Base-by-base conservation (phyloP, 2,113 vertebrate genomes). In the Esox niger region DNA sequence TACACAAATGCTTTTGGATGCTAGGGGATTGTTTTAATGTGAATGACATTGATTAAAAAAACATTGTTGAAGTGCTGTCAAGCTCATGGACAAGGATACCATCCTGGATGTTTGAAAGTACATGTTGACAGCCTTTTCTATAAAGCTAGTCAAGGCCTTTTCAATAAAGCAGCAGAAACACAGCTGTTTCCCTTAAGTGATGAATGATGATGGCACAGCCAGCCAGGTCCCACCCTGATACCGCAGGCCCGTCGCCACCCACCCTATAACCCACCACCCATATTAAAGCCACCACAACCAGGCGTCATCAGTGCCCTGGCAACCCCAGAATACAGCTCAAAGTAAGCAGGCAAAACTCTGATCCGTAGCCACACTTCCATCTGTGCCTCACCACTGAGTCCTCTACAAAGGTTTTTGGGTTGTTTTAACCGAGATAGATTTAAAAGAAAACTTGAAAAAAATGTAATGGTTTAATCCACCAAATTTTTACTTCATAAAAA, bases 181-280 rank as follows among this genome's bases (percentile, higher is more conserved):
- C 5, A 20, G n/a, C 10, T 35, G 20, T 21, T 15, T 35, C 21
- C n/a, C n/a, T 23, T n/a, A 8, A 10, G 17, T 15, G 13, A 43
- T 17, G 38, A 43, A n/a, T 33, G 59, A n/a, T n/a, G 30, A 61
- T 61, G 31, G 59, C 21, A 35, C 66, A 70, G 64, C 71, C 71
- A 72, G 66, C 64, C 70, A 9, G 68, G 81, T 79, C 78, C 79
- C 82, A 82, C 84, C 85, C 81, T 83, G 80, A 72, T 74, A 78
- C 72, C 70, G 69, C 38, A 72, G 76, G 72, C 47, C 31, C 25
- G 1, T 49, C 66, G 58, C 67, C 68, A 76, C 75, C 72, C 81
- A 73, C 69, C 75, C 62, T 17, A 75, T 79, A 62, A 70, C 38
- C 21, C 59, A 74, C 52, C 43, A 43, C 74, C 69, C 64, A 65